Base-by-base conservation (phyloP, 2,888 invertebrate species). In the Nematopogon swammerdamellus region DNA sequence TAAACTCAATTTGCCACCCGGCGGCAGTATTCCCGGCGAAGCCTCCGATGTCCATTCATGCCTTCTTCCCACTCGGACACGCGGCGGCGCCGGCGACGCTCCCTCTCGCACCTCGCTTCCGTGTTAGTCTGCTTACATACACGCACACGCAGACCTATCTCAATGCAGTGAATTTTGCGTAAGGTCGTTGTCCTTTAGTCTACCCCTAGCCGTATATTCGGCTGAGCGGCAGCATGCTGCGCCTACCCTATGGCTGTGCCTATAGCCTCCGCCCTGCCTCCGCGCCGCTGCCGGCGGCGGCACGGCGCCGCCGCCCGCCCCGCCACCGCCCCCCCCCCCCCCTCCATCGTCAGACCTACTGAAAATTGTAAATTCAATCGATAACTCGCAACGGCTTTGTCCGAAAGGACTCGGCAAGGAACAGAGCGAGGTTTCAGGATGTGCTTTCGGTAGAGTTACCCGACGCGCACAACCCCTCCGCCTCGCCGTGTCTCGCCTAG, bases 151-250 rank as follows among this genome's bases (percentile, higher is more conserved):
- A 74, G 73, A 75, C 77, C 80, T 80, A 80, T 76, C 75, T 72
- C 79, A 80, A 79, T 80, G 80, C 80, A 77, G 77, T 65, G 75
- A 79, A 80, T 79, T 80, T 80, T 80, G 80, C 77, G 80, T 80
- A 75, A 72, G 80, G 73, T 80, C 79, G 67, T 69, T 68, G 79
- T 70, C 73, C 79, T 72, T 66, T 57, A 58, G 58, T 14, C 36
- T 36, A 36, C 36, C 36, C 36, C 36, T 36, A 36, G 36, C 25
- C 25, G 14, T 14, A 36, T 14, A 36, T 8, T 36, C 25, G 25
- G 25, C 5, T n/a, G n/a, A n/a, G n/a, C n/a, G n/a, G n/a, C n/a
- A n/a, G n/a, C n/a, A n/a, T 6, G 25, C 8, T 25, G 25, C 25
- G 25, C 36, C 36, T 36, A 36, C 14, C n/a, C n/a, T 14, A 36